Evolutionary conservation across 2,888 invertebrate species (phyloP), one percentile per base, ranked within the genome.

Genomic region (Anoplius nigerrimus): DNA sequence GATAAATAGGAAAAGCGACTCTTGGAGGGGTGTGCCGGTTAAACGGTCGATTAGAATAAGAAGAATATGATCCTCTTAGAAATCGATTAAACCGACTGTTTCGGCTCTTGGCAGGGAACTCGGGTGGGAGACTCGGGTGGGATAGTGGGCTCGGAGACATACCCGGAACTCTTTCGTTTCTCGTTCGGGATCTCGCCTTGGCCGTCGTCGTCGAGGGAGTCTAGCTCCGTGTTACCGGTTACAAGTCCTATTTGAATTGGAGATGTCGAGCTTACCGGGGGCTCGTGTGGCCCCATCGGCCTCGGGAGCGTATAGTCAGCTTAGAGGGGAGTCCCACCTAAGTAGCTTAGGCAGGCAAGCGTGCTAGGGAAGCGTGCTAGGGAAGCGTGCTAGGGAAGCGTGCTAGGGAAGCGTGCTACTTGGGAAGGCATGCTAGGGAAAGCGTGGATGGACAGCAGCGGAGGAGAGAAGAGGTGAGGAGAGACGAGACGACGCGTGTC

Each of bases 161-260:
- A n/a, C n/a, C n/a, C n/a, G n/a, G n/a, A n/a, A n/a, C n/a, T n/a
- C n/a, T n/a, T n/a, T n/a, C n/a, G n/a, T n/a, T n/a, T n/a, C n/a
- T n/a, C n/a, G n/a, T n/a, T n/a, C n/a, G n/a, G n/a, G n/a, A n/a
- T n/a, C n/a, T n/a, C 42, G 34, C 8, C 16, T 20, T 13, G 20
- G 22, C 15, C 52, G 52, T 5, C 48, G 48, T n/a, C 21, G 5
- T 16, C 20, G 42, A 15, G 46, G 66, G 75, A 64, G n/a, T n/a
- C n/a, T n/a, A n/a, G n/a, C n/a, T 51, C 61, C 59, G 71, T 34
- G 34, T 59, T 54, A 63, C 69, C 68, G 69, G 58, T 65, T 66
- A 73, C 74, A 79, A 81, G 80, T 83, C 84, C 81, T 80, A 81
- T 83, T 83, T 83, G 84, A 83, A 82, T 83, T 83, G 83, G 80